Evolutionary conservation across 2,797 vertebrate genomes (phyloP), one percentile per base, ranked within the genome.

Genomic region (Galago senegalensis): DNA sequence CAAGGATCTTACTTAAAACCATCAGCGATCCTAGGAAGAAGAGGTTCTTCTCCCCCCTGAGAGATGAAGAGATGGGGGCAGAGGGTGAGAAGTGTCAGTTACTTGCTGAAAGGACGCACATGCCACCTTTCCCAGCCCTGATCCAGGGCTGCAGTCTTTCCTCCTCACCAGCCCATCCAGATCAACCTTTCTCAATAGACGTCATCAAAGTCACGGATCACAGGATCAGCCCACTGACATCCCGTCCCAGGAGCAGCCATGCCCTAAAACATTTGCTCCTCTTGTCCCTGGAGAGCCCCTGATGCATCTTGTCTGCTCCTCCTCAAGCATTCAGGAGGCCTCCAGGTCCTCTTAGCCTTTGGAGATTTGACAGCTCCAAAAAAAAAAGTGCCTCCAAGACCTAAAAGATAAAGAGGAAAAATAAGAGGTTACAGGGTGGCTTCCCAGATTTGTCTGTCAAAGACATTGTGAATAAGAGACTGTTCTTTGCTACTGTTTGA

Each of bases 331-430:
- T 72, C 58, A 8, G 4, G 37, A 67, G 82, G 5, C 17, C 12
- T 43, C 43, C 89, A 91, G 70, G 23, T 49, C 46, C n/a, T 81
- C 89, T 49, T 87, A 95, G 12, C 37, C n/a, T n/a, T 65, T 49
- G 21, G 67, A 63, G 79, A 72, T 58, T 94, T 87, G 81, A 69
- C 10, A 80, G 21, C 6, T 81, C 56, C 25, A 79, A 75, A 14
- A 83, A 72, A 76, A 20, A 12, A 77, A 82, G 61, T 23, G 7
- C 18, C 23, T 49, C 34, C 18, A 77, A 81, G 20, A 80, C 43
- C 49, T 56, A 61, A 90, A 60, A 46, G 13, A 5, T 58, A 3
- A 56, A 76, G 20, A 58, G 21, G 25, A 46, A 93, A 94, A 70
- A 63, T 29, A 27, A 60, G 43, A 70, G 21, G 17, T 5, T 14